A percentile compares a stretch with the other conserved stretches of the same genome.
These are phyloP conservation scores for Blastomussa wellsi DNA, from an alignment of 92 coral and sea anemone species.

Conservation along the genomic window DNA sequence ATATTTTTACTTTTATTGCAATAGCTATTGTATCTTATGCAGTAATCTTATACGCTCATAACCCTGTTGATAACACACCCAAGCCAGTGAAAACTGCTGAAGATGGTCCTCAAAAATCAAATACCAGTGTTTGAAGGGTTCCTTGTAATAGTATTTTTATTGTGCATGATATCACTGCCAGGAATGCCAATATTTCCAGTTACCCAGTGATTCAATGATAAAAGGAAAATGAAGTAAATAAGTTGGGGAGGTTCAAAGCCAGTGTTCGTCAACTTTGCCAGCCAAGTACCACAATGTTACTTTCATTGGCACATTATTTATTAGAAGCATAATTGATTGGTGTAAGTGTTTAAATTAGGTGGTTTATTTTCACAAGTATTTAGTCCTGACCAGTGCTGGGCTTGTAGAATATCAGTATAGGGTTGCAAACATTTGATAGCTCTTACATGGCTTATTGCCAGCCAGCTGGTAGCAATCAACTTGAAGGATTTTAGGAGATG, in stretches of 20 bases:
- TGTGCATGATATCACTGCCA: not conserved
- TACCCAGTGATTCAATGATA: not conserved
- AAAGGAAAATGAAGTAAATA: not conserved
- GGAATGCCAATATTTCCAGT: not conserved
- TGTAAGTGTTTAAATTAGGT: not conserved
- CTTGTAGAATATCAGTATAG: not conserved
- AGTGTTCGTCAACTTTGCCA: not conserved
- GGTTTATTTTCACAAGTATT: not conserved
- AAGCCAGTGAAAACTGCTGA: constrained; percentile 43
- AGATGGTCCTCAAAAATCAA: constrained; percentile 33
- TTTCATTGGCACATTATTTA: not conserved
- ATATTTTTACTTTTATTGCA: constrained; percentile 84
- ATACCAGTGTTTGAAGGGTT: constrained; percentile 50
- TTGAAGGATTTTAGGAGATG: too few relatives aligned
- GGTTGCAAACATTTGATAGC: not conserved
- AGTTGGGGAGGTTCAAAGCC: not conserved
- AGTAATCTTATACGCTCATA: constrained; percentile 84
- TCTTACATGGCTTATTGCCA: too few relatives aligned
- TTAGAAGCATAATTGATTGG: not conserved
- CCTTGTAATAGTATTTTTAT: not conserved
- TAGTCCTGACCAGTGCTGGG: not conserved
- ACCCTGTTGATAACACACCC: constrained; percentile 88
- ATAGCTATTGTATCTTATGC: constrained; percentile 89
- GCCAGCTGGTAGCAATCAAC: too few relatives aligned
- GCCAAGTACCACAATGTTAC: not conserved